A percentile compares a stretch with the other conserved stretches of the same genome.
These are phyloP conservation scores for Capromys pilorides DNA, from an alignment of 2,797 vertebrate genomes.

Conservation along the genomic window DNA sequence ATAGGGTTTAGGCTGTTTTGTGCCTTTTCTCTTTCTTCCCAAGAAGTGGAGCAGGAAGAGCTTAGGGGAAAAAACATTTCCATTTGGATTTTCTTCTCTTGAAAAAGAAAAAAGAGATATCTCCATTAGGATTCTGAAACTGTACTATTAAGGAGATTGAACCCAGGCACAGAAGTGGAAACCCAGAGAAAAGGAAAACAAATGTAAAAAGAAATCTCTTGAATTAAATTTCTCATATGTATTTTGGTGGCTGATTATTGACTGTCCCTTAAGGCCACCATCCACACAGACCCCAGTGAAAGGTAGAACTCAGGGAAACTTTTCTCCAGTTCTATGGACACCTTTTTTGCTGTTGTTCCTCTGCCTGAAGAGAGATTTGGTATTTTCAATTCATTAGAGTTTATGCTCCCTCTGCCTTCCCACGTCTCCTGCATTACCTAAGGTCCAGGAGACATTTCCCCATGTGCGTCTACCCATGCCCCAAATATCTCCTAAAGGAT, in stretches of 20 bases:
- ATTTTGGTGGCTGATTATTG: background rate
- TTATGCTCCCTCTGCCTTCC: background rate
- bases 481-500: constrained; percentile 5
- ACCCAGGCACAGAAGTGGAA: constrained; percentile 37
- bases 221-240: background rate
- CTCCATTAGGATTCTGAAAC: constrained; percentile 2
- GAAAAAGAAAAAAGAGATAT: background rate
- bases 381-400: background rate
- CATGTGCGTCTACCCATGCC: background rate
- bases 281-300: background rate
- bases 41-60: constrained; percentile 11
- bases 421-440: background rate
- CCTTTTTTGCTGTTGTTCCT: background rate
- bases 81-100: constrained; percentile 36
- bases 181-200: constrained; percentile 54
- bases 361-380: background rate
- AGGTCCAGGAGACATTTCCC: background rate
- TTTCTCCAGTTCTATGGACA: background rate
- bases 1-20: constrained; percentile 48
- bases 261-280: background rate
- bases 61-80: background rate
- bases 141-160: background rate
- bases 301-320: background rate
- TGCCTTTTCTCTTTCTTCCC: constrained; percentile 5
- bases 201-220: background rate